Evolutionary conservation across 2,888 invertebrate species (phyloP).

Genomic region (Hoplodrina ambigua): DNA sequence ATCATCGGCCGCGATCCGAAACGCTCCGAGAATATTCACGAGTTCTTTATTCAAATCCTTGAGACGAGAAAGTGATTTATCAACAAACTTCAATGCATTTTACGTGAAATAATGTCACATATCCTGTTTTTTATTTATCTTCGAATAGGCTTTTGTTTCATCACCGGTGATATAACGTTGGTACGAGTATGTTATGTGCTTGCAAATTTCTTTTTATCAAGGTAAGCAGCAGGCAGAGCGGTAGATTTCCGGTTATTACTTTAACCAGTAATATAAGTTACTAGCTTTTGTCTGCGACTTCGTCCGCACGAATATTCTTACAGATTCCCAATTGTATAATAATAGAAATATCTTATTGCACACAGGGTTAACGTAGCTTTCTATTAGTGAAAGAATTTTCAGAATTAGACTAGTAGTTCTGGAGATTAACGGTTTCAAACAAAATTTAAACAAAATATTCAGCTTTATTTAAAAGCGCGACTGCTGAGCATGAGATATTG

Average conservation of each 20-base stretch:
- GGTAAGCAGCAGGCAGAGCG: conserved; percentile 17
- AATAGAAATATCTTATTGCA: no score
- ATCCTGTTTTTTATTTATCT: conserved; percentile 67
- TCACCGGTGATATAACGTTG: conserved; percentile 58
- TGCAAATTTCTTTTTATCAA: conserved; percentile 55
- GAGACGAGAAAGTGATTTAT: conserved; percentile 80
- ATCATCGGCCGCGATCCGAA: conserved; percentile 65
- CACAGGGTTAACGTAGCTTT: no score
- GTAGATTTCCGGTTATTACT: conserved; percentile 31
- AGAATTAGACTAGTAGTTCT: no score
- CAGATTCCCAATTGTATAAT: no score
- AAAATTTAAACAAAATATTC: no score
- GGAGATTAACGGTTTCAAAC: no score
- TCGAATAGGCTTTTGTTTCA: conserved; percentile 61
- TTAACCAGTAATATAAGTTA: neutral
- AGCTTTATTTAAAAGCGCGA: no score
- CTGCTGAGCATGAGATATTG: no score
- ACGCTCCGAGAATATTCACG: conserved; percentile 75
- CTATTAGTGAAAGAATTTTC: no score
- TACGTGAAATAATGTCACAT: conserved; percentile 60
- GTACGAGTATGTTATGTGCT: conserved; percentile 39
- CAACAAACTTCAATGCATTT: conserved; percentile 57
- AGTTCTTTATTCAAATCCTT: conserved; percentile 79
- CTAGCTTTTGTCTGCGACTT: no score
- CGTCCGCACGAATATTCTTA: no score